Evolutionary conservation across 2,113 vertebrate genomes (phyloP), one percentile per base, ranked within the genome.

Genomic region (Donacobius atricapilla): DNA sequence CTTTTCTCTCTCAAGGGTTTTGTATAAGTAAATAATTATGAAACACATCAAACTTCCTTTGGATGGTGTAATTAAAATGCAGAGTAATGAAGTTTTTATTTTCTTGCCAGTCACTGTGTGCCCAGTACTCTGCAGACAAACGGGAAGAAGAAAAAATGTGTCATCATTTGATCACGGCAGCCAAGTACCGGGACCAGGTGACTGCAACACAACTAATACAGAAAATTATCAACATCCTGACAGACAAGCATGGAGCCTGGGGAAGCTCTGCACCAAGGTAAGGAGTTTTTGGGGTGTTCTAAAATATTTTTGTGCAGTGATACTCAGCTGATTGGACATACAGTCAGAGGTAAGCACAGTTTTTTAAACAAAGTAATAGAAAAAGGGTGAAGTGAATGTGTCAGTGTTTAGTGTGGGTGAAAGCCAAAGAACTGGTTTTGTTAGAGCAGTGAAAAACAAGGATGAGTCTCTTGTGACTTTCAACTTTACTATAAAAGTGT

Each of bases 111-210:
- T 99, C 99, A 10, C 96, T 98, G 58, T 99, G 98, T 93, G 99
- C 99, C 57, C 99, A 99, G 97, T 99, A 99, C 93, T 97, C 99
- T 16, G 98, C 99, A 48, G 99, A 99, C 90, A 99, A 99, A 94
- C 97, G 99, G 27, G 99, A 99, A 78, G 99, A 99, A 95, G 99
- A 99, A 96, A 99, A 99, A 97, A 99, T 99, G 99, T 99, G 99
- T 71, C 99, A 99, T 96, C 99, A 99, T 94, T 98, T 99, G 97
- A 99, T 99, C 97, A 98, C 98, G 25, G 99, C 99, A 15, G 99
- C 99, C 19, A 99, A 99, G 92, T 99, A 99, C 95, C 98, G 99
- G 65, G 99, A 99, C 97, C 98, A 99, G 78, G 98, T 99, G 97
- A 99, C 99, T 13, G 98, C 99, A 94, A 99, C 98, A n/a, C 99